Evolutionary conservation across 2,797 vertebrate genomes (phyloP).

Genomic region (Tangara arthus): DNA sequence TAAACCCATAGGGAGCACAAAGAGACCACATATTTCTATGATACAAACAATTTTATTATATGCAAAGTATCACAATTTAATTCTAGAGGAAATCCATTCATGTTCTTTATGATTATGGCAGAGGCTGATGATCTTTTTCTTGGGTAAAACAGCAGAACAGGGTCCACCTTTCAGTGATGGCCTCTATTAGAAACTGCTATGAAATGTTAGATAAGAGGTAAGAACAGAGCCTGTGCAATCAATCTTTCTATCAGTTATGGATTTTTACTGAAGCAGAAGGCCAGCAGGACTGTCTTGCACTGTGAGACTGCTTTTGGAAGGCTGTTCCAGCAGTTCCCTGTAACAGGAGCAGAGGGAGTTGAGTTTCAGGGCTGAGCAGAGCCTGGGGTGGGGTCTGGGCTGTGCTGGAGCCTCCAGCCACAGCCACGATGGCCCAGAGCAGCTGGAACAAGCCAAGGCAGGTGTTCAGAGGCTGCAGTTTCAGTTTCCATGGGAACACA

Average conservation of each 20-base stretch:
- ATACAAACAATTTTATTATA: neutral
- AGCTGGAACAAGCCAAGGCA: neutral
- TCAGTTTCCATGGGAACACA: slow-evolving; percentile 20
- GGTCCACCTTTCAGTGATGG: neutral
- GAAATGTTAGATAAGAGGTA: neutral
- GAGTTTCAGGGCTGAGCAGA: rapidly evolving
- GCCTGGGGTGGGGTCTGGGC: neutral
- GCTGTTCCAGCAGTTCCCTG: neutral
- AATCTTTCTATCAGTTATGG: neutral
- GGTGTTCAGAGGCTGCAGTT: neutral
- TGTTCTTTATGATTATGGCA: neutral
- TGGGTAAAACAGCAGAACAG: neutral
- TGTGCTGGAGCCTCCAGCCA: rapidly evolving
- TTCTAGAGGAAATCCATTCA: neutral
- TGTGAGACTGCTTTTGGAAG: neutral
- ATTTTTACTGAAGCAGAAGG: neutral
- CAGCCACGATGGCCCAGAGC: neutral
- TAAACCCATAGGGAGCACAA: neutral
- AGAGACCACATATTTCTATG: neutral
- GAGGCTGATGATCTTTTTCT: neutral
- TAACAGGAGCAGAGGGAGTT: neutral
- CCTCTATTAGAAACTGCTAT: neutral
- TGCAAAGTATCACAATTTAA: neutral
- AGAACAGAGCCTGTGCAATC: neutral
- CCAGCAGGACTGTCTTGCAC: neutral